phyloP scores from a whole-genome alignment of 2,888 invertebrate species.

The Sarcophaga variegata region DNA sequence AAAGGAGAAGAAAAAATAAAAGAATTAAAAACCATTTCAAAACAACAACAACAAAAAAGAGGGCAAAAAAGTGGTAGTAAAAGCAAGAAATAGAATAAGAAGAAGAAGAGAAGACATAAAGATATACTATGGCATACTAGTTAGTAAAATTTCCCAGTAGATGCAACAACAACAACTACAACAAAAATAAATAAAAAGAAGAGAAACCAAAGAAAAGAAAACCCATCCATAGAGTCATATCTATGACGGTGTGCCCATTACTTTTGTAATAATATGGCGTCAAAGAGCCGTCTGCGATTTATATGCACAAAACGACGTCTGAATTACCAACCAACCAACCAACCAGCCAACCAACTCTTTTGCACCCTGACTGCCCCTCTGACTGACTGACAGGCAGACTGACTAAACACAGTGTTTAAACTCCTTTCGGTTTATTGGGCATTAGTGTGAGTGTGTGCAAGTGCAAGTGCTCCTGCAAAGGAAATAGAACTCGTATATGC shows the following conservation, averaged over 20 bases:
- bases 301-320: constrained; percentile 27
- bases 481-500: no score
- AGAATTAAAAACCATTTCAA: no score
- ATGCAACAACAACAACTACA: constrained; percentile 24
- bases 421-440: not conserved
- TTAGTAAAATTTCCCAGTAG: constrained; percentile 61
- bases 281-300: constrained; percentile 67
- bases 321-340: no score
- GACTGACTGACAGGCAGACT: constrained; percentile 28
- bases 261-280: constrained; percentile 69
- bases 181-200: not conserved
- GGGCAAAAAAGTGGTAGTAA: not conserved
- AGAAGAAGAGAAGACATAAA: constrained; percentile 7
- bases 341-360: not conserved
- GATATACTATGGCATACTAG: constrained; percentile 18
- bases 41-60: no score
- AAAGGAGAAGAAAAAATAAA: no score
- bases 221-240: constrained; percentile 53
- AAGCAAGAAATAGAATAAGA: constrained; percentile 11
- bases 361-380: constrained; percentile 8
- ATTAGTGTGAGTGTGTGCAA: not conserved
- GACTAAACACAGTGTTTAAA: constrained; percentile 5
- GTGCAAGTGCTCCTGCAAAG: no score
- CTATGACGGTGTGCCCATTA: constrained; percentile 65
- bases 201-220: constrained; percentile 36